Evolutionary conservation across 2,888 invertebrate genomes (phyloP).

Genomic region (Anarsia innoxiella): DNA sequence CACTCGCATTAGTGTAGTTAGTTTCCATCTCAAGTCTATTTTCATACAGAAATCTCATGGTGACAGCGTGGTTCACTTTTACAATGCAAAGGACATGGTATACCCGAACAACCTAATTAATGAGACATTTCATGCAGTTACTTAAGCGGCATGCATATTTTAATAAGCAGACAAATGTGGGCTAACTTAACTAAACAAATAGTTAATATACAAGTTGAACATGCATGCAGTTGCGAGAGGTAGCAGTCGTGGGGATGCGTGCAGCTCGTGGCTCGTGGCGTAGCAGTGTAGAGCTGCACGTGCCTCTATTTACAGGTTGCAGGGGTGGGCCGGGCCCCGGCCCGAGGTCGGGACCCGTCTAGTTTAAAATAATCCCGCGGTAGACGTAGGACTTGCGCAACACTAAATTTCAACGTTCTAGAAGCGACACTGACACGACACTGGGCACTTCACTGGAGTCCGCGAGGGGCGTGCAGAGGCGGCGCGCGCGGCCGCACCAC

Average conservation of each 20-base stretch:
- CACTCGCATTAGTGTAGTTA: constrained; percentile 15
- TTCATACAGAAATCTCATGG: constrained; percentile 11
- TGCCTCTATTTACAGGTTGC: constrained; percentile 37
- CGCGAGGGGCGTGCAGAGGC: constrained; percentile 63
- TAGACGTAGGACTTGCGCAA: constrained; percentile 71
- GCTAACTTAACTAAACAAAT: constrained; percentile 2
- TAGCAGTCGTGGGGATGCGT: constrained; percentile 22
- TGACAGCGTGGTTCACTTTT: constrained; percentile 9
- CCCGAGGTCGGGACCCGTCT: constrained; percentile 46
- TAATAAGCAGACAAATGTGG: constrained; percentile 8
- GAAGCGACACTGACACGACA: constrained; percentile 71
- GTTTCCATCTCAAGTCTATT: constrained; percentile 16
- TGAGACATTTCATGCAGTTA: constrained; percentile 20
- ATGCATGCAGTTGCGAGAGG: constrained; percentile 26
- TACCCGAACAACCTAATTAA: not conserved
- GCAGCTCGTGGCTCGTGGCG: constrained; percentile 7
- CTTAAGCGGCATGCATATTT: constrained; percentile 19
- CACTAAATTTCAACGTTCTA: constrained; percentile 63
- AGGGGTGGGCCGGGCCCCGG: constrained; percentile 31
- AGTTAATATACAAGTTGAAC: constrained; percentile 18
- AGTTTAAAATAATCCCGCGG: constrained; percentile 67
- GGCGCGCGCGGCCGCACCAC: constrained; percentile 69
- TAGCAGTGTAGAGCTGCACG: constrained; percentile 27
- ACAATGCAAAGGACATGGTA: constrained; percentile 2
- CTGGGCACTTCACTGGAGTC: constrained; percentile 62